Evolutionary conservation across 2,888 invertebrate species (phyloP), one percentile per base, ranked within the genome.

Genomic region (Dicyrtoma fusca): DNA sequence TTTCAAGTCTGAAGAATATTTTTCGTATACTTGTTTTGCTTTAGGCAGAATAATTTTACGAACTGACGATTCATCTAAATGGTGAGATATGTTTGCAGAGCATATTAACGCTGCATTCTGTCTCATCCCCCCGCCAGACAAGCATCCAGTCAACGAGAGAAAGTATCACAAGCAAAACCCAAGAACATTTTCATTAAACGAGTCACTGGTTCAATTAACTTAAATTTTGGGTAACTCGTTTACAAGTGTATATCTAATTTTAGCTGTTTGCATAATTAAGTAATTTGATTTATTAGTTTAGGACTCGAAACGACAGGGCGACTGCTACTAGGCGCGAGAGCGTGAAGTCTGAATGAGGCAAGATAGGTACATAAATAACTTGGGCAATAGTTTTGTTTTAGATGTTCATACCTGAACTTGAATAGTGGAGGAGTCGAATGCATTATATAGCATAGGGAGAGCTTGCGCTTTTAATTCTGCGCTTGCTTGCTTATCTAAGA

Each of bases 21-120:
- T 77, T 72, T 78, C 78, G 25, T 78, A 79, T n/a, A 78, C 74
- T 61, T 70, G 71, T 64, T 78, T 79, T 83, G 85, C 61, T 85
- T 83, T 74, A 82, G 82, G 77, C n/a, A 79, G 71, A 25, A 95
- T 91, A 85, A 91, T 90, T 79, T 89, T 88, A 73, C 91, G 88
- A 78, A 96, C 89, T 42, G 91, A 88, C 74, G 88, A 88, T 82
- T 95, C 94, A 79, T 94, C 92, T 78, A 96, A 86, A 83, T 90
- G 91, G 78, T 93, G 92, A 55, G 91, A 89, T 14, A 95, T 91
- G 82, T 92, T 92, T 72, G 92, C 89, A 13, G 95, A 91, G 34
- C 95, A 93, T 74, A 92, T 89, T 78, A 97, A 86, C 8, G 95
- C 93, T 25, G 96, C 94, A 82, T 92, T 92, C 94, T 96, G 84